Conservation (phyloP, 2,113 vertebrate genomes). For the Onychorhynchus coronatus region DNA sequence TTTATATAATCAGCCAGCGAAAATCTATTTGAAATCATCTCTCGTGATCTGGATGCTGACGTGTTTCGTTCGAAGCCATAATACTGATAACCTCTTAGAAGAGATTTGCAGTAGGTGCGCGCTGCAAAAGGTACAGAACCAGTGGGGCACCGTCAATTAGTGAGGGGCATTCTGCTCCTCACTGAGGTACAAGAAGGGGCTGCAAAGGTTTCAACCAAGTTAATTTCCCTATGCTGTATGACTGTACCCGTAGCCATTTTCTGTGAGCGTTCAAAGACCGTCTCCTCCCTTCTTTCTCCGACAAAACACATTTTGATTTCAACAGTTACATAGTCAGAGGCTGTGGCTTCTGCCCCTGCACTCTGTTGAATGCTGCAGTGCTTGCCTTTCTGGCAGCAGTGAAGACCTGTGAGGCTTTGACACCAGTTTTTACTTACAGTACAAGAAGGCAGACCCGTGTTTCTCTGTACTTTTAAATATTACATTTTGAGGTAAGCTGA, state of each 20-base stretch:
- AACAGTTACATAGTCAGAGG: neutral
- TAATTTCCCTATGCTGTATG: neutral
- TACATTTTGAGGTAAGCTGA: conserved; percentile 51
- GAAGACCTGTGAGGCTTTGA: conserved; percentile 19
- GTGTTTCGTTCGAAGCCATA: neutral
- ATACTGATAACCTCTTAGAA: conserved; percentile 11
- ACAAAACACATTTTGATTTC: neutral
- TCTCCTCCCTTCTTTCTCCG: neutral
- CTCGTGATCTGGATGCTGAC: conserved; percentile 12
- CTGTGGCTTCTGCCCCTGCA: neutral
- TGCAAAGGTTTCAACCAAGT: neutral
- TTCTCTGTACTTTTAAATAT: conserved; percentile 49
- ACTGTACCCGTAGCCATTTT: neutral
- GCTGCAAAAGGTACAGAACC: neutral
- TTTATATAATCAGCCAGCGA: conserved; percentile 31
- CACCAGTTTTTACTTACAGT: conserved; percentile 26
- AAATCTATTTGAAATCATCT: conserved; percentile 27
- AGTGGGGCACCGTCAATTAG: neutral
- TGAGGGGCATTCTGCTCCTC: neutral
- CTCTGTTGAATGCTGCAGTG: neutral
- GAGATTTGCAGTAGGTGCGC: neutral
- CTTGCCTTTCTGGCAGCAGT: neutral
- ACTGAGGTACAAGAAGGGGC: neutral
- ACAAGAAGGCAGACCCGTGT: conserved; percentile 43
- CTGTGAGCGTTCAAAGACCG: rapidly evolving